Percentiles rank a stretch among this genome's conserved stretches.
phyloP scores from a whole-genome alignment of 2,888 invertebrate genomes.

The Panzeria rudis region DNA sequence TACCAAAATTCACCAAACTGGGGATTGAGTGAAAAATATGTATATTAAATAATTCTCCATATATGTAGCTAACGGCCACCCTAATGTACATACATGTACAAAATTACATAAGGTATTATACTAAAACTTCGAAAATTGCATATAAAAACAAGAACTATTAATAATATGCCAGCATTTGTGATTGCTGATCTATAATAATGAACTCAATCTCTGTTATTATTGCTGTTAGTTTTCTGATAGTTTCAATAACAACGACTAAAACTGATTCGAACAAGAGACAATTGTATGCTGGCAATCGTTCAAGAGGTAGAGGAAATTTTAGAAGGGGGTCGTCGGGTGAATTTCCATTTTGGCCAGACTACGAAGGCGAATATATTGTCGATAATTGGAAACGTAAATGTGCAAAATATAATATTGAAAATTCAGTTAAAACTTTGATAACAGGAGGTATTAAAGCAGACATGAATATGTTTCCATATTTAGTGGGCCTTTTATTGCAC shows the following conservation, averaged over 20 bases:
- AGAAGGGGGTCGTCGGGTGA: not conserved
- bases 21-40: too few relatives aligned
- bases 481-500: slow-evolving; percentile 78
- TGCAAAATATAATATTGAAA: slow-evolving; percentile 57
- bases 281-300: slow-evolving; percentile 20
- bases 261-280: slow-evolving; percentile 13
- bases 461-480: slow-evolving; percentile 79
- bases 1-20: too few relatives aligned
- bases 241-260: slow-evolving; percentile 8
- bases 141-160: slow-evolving; percentile 47
- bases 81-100: too few relatives aligned
- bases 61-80: too few relatives aligned
- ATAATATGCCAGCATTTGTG: slow-evolving; percentile 3
- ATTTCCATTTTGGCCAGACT: slow-evolving; percentile 20
- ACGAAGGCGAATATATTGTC: slow-evolving; percentile 58
- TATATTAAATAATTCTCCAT: too few relatives aligned
- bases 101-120: not conserved
- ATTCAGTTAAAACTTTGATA: slow-evolving; percentile 75
- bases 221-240: not conserved
- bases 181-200: slow-evolving; percentile 5
- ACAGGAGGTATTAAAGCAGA: slow-evolving; percentile 79
- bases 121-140: slow-evolving; percentile 9
- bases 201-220: not conserved
- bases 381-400: slow-evolving; percentile 71
- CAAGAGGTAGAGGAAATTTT: not conserved